These are phyloP conservation scores for Morbakka virulenta DNA, from an alignment of 30 jellyfish, hydroid and myxozoan genomes.

Conservation along the genomic window DNA sequence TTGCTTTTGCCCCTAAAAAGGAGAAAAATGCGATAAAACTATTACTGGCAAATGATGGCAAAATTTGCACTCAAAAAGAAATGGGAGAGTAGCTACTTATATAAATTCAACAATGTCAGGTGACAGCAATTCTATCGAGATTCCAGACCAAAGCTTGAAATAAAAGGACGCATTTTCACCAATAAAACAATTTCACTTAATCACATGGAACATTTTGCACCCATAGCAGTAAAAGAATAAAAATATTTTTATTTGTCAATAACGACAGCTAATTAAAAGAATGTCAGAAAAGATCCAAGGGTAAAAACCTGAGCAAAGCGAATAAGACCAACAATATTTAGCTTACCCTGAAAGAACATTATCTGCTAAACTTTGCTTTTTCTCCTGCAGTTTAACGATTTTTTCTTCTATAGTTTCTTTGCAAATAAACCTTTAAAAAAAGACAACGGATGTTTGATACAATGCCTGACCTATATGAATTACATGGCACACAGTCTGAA, in stretches of 20 bases:
- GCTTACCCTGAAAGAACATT: slow-evolving; percentile 76
- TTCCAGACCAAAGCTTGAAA: not conserved
- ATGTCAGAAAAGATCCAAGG: too few relatives aligned
- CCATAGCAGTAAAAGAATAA: not conserved
- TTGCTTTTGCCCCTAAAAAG: slow-evolving; percentile 13
- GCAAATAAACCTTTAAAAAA: slow-evolving; percentile 65
- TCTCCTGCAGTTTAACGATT: slow-evolving; percentile 76
- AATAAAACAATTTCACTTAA: not conserved
- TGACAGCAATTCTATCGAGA: too few relatives aligned
- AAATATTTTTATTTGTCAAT: not conserved
- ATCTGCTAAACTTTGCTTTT: slow-evolving; percentile 74
- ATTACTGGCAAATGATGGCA: not conserved
- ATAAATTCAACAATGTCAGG: too few relatives aligned
- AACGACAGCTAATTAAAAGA: too few relatives aligned
- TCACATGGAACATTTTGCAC: not conserved
- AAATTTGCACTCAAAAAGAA: not conserved
- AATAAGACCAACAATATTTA: too few relatives aligned
- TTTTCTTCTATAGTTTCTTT: slow-evolving; percentile 86
- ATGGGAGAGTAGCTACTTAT: too few relatives aligned
- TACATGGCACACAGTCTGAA: too few relatives aligned
- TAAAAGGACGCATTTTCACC: not conserved
- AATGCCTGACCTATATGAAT: too few relatives aligned
- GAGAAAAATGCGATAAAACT: not conserved
- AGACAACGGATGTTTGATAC: not conserved
- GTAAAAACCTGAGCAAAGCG: too few relatives aligned